phyloP scores from a whole-genome alignment of 2,113 vertebrate species.

The Phrynosoma platyrhinos region DNA sequence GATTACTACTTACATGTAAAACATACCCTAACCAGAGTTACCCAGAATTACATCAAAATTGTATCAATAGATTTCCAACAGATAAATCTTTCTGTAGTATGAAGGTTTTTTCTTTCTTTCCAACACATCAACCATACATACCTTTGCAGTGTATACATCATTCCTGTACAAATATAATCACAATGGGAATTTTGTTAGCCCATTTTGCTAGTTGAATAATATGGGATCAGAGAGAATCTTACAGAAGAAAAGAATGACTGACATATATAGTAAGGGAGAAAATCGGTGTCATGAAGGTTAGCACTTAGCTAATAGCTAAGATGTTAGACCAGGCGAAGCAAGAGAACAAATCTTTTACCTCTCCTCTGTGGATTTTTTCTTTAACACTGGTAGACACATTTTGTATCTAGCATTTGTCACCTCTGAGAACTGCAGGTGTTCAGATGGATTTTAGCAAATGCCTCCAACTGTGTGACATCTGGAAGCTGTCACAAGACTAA shows the following conservation, averaged over 20 bases:
- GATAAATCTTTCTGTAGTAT: no score
- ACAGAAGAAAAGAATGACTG: neutral
- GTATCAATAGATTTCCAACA: no score
- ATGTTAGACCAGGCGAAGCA: neutral
- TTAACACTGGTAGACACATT: conserved; percentile 5
- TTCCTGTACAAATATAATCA: neutral
- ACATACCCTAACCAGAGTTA: no score
- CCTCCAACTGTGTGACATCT: conserved; percentile 70
- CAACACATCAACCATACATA: no score
- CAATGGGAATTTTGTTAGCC: neutral
- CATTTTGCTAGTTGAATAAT: neutral
- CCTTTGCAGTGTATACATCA: no score
- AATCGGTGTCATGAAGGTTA: conserved; percentile 19
- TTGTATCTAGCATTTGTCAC: conserved; percentile 51
- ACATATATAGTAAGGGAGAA: conserved; percentile 1
- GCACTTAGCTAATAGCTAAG: conserved; percentile 14
- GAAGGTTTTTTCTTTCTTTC: no score
- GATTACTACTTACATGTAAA: no score
- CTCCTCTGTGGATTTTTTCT: neutral
- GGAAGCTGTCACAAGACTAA: conserved; percentile 60
- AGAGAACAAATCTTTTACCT: conserved; percentile 2
- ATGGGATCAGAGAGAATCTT: neutral
- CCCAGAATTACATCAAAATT: no score
- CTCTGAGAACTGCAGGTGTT: conserved; percentile 53
- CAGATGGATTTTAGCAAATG: conserved; percentile 62